phyloP scores from a whole-genome alignment of 2,888 invertebrate species.

The Hemaris fuciformis region DNA sequence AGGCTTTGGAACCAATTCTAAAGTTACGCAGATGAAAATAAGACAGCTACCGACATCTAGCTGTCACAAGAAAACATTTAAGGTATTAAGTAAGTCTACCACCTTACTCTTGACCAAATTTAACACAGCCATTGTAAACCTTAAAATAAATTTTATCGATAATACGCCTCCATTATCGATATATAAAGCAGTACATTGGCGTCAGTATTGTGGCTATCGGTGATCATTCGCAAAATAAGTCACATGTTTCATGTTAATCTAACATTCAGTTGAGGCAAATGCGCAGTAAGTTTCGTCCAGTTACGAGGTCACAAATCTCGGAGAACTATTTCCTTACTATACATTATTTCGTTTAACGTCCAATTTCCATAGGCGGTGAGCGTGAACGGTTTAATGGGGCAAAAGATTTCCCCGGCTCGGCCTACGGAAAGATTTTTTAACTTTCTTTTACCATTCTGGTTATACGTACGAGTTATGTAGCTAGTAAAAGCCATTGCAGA shows the following conservation, averaged over 20 bases:
- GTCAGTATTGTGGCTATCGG: not conserved
- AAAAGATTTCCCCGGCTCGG: slow-evolving; percentile 73
- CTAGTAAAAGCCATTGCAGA: not conserved
- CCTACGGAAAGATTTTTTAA: slow-evolving; percentile 67
- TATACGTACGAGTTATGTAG: not conserved
- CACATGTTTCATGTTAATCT: not conserved
- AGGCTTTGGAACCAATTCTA: no score
- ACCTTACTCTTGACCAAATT: no score
- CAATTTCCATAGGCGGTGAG: slow-evolving; percentile 79
- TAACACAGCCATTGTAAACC: not conserved
- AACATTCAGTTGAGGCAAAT: not conserved
- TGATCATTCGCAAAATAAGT: not conserved
- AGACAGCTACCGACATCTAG: no score
- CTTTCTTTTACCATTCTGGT: slow-evolving; percentile 8
- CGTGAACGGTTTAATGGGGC: slow-evolving; percentile 79
- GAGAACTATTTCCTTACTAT: slow-evolving; percentile 65
- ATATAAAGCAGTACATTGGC: not conserved
- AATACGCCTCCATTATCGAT: not conserved
- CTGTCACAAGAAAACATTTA: no score
- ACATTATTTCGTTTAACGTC: slow-evolving; percentile 76
- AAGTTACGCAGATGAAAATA: no score
- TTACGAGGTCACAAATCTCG: slow-evolving; percentile 58
- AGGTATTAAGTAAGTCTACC: no score
- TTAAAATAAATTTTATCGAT: not conserved
- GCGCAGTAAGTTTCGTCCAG: slow-evolving; percentile 21